These are phyloP conservation scores for Pygocentrus nattereri DNA, from an alignment of 2,797 vertebrate species.

Conservation along the genomic window DNA sequence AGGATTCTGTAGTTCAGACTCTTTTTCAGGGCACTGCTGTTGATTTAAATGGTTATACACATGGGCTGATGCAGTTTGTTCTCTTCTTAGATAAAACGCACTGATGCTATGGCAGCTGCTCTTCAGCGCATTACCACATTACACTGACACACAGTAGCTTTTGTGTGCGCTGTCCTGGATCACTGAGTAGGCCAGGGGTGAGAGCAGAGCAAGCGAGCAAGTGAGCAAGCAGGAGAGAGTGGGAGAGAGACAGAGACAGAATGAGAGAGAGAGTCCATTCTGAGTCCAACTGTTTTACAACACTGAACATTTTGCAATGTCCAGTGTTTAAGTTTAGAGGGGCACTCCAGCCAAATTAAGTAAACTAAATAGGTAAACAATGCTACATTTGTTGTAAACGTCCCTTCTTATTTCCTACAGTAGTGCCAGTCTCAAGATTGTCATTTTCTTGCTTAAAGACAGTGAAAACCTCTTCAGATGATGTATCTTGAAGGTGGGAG, in stretches of 20 bases:
- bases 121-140: conserved; percentile 50
- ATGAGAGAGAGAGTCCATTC: not conserved
- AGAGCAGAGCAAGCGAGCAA: conserved; percentile 26
- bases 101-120: conserved; percentile 27
- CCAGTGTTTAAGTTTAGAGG: too few relatives aligned
- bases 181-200: conserved; percentile 67
- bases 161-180: conserved; percentile 76
- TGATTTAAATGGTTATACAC: not conserved
- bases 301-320: too few relatives aligned
- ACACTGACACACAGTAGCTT: conserved; percentile 70
- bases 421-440: too few relatives aligned
- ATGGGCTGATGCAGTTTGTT: conserved; percentile 26
- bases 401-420: too few relatives aligned
- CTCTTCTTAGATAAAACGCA: conserved; percentile 44
- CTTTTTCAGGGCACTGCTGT: not conserved
- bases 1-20: not conserved
- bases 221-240: not conserved
- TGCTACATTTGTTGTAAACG: too few relatives aligned
- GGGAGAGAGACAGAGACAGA: not conserved
- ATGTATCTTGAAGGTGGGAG: too few relatives aligned
- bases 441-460: too few relatives aligned
- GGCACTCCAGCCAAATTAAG: too few relatives aligned
- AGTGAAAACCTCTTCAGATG: too few relatives aligned
- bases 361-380: too few relatives aligned
- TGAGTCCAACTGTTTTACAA: too few relatives aligned